Evolutionary conservation across 2,888 invertebrate genomes (phyloP).

Genomic region (Oxycera nigricornis): DNA sequence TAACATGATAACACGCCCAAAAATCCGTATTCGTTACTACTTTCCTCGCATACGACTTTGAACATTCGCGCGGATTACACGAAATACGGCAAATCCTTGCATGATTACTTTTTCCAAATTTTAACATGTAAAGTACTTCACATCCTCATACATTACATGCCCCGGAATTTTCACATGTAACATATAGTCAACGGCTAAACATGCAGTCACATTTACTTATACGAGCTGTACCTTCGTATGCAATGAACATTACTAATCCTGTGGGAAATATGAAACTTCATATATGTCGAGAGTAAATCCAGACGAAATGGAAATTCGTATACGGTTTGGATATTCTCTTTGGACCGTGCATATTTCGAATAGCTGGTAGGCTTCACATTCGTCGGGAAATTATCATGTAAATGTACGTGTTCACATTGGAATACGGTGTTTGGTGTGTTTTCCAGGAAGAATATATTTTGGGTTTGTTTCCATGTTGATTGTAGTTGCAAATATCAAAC

Average conservation of each 20-base stretch:
- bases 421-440: too few species aligned
- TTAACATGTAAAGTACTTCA: neutral
- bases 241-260: neutral
- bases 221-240: neutral
- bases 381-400: neutral
- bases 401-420: too few species aligned
- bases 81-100: constrained; percentile 7
- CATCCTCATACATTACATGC: neutral
- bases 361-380: neutral
- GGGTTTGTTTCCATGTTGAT: too few species aligned
- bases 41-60: neutral
- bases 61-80: constrained; percentile 1
- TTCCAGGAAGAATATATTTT: too few species aligned
- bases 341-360: neutral
- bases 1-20: too few species aligned
- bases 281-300: neutral
- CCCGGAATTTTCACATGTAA: neutral
- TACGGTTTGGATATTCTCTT: neutral
- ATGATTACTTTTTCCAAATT: neutral
- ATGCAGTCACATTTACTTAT: neutral
- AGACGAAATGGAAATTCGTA: neutral
- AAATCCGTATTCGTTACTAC: too few species aligned
- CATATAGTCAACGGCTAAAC: neutral
- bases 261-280: neutral
- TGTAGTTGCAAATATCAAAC: too few species aligned